Percentiles rank a stretch among this genome's conserved stretches.
These are phyloP conservation scores for Dicentrarchus labrax DNA, from an alignment of 2,113 vertebrate species.

Conservation along the genomic window DNA sequence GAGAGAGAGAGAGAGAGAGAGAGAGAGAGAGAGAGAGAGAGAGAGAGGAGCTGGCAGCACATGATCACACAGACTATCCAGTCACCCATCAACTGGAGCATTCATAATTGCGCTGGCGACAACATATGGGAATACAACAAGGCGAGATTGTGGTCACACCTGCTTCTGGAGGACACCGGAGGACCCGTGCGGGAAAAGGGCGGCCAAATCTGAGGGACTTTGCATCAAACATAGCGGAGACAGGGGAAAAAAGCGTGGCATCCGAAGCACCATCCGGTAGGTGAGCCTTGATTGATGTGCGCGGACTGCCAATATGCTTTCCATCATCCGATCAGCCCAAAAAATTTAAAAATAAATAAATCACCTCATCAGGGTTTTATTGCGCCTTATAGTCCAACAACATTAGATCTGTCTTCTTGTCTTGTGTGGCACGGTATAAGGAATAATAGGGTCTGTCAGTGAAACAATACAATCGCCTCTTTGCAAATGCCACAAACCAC, in stretches of 20 bases:
- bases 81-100: constrained; percentile 77
- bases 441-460: constrained; percentile 39
- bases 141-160: constrained; percentile 70
- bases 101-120: constrained; percentile 73
- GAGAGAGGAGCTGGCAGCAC: constrained; percentile 66
- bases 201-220: constrained; percentile 54
- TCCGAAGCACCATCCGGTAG: constrained; percentile 71
- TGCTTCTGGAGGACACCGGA: constrained; percentile 64
- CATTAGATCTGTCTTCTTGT: too few species aligned
- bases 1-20: constrained; percentile 29
- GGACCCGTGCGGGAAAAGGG: constrained; percentile 53
- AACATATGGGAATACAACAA: constrained; percentile 82
- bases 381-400: constrained; percentile 40
- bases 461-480: constrained; percentile 51
- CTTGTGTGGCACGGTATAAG: constrained; percentile 19
- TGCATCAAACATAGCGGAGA: constrained; percentile 46
- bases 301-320: constrained; percentile 66
- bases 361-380: constrained; percentile 8
- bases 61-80: constrained; percentile 76
- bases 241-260: constrained; percentile 35
- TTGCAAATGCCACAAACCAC: constrained; percentile 40
- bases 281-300: constrained; percentile 76
- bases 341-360: neutral
- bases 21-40: constrained; percentile 45
- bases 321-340: constrained; percentile 39